Conservation (phyloP, 2,797 vertebrate genomes). For the Cryptoprocta ferox region DNA sequence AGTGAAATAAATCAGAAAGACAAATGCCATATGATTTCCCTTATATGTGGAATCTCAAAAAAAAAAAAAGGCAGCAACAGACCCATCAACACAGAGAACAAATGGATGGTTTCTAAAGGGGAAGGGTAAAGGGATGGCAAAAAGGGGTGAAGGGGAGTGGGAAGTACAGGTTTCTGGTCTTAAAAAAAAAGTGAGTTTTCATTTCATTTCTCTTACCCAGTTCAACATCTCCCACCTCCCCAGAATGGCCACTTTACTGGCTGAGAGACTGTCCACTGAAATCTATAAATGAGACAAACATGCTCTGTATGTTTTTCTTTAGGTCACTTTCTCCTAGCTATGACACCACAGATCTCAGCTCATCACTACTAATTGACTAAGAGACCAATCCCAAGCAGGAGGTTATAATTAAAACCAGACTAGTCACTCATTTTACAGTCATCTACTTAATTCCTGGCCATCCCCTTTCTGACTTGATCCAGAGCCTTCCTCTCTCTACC, state of each 20-base stretch:
- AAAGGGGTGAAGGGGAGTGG: neutral
- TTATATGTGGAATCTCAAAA: neutral
- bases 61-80: neutral
- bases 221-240: neutral
- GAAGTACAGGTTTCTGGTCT: neutral
- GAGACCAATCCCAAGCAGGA: neutral
- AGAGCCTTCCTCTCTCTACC: neutral
- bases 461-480: neutral
- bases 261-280: neutral
- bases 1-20: neutral
- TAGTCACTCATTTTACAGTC: neutral
- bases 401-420: neutral
- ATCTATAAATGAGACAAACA: neutral
- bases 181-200: neutral
- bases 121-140: neutral
- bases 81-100: neutral
- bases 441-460: neutral
- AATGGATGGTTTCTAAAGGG: neutral
- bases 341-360: neutral
- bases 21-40: neutral
- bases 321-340: neutral
- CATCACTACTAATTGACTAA: neutral
- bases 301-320: neutral
- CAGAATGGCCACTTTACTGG: neutral
- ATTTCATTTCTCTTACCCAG: neutral